Evolutionary conservation across 2,797 vertebrate genomes (phyloP), one percentile per base, ranked within the genome.

Genomic region (Nyctalus aviator): DNA sequence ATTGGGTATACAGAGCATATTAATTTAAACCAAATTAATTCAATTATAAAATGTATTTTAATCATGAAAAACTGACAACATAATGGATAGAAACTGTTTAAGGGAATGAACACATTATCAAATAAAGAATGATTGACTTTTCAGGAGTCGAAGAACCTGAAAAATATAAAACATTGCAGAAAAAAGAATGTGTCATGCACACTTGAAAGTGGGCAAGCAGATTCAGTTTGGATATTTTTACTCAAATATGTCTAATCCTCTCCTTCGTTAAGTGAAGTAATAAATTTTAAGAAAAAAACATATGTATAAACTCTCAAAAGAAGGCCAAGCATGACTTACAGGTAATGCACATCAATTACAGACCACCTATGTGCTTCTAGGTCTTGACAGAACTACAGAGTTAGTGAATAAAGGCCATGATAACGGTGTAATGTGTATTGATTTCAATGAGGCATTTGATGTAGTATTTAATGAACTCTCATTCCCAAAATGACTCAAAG

Each of bases 11-110:
- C 7, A 90, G 21, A 94, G 10, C 12, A 78, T 82, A 73, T 94
- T 92, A 87, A 95, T 90, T 75, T 95, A 93, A 95, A 77, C 9
- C 32, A 93, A 94, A 95, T 69, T 94, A 95, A 94, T 96, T 95
- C 64, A 93, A 88, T 95, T 96, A 94, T 37, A 79, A 76, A 95
- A 88, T 90, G 64, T 57, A 83, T 94, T 95, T 85, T 86, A 89
- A 91, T 94, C 25, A 3, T 79, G 46, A 32, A 94, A 92, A 95
- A 37, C 12, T 95, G 89, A 88, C 73, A 96, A 75, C 44, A 90
- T 85, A 95, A 95, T 93, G 35, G 78, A 83, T 90, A 84, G 71
- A 91, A 85, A 89, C 88, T 95, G 44, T 94, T 84, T 93, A 95
- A 96, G 48, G 17, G 76, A 95, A 71, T 88, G 78, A 95, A 92